Base-by-base conservation (phyloP, 2,888 invertebrate genomes). In the Chaitophorus viminalis region DNA sequence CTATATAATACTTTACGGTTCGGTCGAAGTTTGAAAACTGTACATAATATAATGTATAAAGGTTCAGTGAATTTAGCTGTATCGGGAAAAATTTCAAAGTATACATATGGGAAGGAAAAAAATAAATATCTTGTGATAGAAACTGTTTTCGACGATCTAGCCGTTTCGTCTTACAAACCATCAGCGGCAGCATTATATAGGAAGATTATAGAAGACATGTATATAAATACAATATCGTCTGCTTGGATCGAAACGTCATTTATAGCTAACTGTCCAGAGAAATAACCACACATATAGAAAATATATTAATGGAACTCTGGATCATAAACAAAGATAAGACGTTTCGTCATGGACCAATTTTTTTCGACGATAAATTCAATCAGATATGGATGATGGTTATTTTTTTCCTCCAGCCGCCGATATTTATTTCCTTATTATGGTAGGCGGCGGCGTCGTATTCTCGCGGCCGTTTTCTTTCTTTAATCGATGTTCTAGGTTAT, bases 311-410 rank as follows among this genome's bases (percentile, higher is more conserved):
- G 65, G 75, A 76, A 46, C 76, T 84, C 54, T 65, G 1, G 76
- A 84, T 84, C 75, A 65, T 60, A 76, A 84, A 60, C 74, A 84
- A 76, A 76, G 84, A 84, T 84, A 84, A 76, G 31, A 65, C 29
- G 65, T 76, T 82, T 82, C 33, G 82, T 74, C 33, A 82, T 33
- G 54, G 82, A 82, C 82, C 54, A 54, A 70, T 70, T 70, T 82
- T 74, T 81, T 33, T 11, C 11, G 36, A 52, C 11, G 54, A 46
- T 72, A 72, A 54, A 82, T 74, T 74, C 74, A 33, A 82, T 82
- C 82, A 36, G 74, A 74, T 82, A 82, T 74, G 54, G 74, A 52
- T 33, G 72, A 82, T 74, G 17, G 54, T 72, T 72, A 74, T 82
- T 46, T 46, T 46, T 14, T 46, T 11, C 14, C 14, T 11, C 46